These are phyloP conservation scores for Taurulus bubalis DNA, from an alignment of 2,113 vertebrate species.

Conservation along the genomic window DNA sequence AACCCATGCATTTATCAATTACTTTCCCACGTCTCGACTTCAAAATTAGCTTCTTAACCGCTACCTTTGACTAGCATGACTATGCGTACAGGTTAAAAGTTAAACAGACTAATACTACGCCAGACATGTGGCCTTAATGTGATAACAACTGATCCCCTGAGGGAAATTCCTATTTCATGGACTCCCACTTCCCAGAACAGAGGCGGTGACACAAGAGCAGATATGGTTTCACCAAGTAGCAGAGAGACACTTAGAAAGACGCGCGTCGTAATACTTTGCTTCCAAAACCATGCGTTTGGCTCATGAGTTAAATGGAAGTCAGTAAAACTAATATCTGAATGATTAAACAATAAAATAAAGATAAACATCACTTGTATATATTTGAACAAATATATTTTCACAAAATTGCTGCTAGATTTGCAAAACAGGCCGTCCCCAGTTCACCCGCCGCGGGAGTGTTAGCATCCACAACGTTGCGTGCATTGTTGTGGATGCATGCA, in stretches of 20 bases:
- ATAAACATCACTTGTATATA: background rate
- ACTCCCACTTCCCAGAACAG: slow-evolving; percentile 12
- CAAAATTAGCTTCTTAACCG: background rate
- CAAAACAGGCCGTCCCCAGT: too few relatives aligned
- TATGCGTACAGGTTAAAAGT: background rate
- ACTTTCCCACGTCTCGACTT: background rate
- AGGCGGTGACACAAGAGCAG: slow-evolving; percentile 5
- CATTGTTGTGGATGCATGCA: too few relatives aligned
- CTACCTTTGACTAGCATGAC: background rate
- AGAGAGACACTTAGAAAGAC: slow-evolving; percentile 7
- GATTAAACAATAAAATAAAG: background rate
- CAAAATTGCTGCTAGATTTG: background rate
- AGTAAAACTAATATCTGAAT: background rate
- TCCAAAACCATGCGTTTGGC: background rate
- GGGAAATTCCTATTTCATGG: slow-evolving; percentile 25
- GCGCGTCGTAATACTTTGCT: background rate
- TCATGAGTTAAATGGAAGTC: background rate
- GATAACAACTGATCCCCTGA: slow-evolving; percentile 9
- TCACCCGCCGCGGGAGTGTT: too few relatives aligned
- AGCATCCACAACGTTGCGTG: too few relatives aligned
- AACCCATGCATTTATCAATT: background rate
- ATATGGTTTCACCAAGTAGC: background rate
- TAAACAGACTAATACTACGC: background rate
- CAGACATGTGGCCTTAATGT: slow-evolving; percentile 11
- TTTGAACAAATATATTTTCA: background rate